Conservation (phyloP, 2,888 invertebrate genomes). For the Octonoba sinensis region DNA sequence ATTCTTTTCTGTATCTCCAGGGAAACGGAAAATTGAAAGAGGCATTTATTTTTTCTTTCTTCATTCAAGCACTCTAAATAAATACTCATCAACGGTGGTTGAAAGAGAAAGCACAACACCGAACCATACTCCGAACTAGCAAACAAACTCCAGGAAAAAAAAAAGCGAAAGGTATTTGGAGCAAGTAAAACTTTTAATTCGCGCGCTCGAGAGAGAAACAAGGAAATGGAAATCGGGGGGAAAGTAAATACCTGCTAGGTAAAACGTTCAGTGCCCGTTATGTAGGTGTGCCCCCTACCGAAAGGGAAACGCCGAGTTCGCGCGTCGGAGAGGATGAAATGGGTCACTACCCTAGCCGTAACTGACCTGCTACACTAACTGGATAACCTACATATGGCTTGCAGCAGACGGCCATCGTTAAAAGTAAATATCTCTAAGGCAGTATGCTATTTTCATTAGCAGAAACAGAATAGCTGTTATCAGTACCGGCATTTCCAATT, state of each 20-base stretch:
- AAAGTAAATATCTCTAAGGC: too few species aligned
- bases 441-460: too few species aligned
- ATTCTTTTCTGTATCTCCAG: too few species aligned
- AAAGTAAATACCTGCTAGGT: neutral
- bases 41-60: too few species aligned
- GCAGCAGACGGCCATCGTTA: too few species aligned
- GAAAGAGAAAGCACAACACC: constrained; percentile 1
- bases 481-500: too few species aligned
- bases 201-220: constrained; percentile 11
- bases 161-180: constrained; percentile 53
- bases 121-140: neutral
- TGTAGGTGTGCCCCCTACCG: constrained; percentile 21
- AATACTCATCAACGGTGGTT: neutral
- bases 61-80: too few species aligned
- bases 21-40: neutral
- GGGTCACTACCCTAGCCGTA: constrained; percentile 50
- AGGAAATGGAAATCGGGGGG: constrained; percentile 7
- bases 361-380: neutral
- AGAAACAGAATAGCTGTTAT: too few species aligned
- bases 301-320: constrained; percentile 3
- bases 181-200: constrained; percentile 12
- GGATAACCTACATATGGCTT: too few species aligned
- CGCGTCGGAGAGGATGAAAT: constrained; percentile 5
- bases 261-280: constrained; percentile 53
- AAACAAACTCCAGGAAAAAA: neutral